Evolutionary conservation across 1,140 invertebrate genomes (phyloP).

Genomic region (Archegozetes longisetosus): DNA sequence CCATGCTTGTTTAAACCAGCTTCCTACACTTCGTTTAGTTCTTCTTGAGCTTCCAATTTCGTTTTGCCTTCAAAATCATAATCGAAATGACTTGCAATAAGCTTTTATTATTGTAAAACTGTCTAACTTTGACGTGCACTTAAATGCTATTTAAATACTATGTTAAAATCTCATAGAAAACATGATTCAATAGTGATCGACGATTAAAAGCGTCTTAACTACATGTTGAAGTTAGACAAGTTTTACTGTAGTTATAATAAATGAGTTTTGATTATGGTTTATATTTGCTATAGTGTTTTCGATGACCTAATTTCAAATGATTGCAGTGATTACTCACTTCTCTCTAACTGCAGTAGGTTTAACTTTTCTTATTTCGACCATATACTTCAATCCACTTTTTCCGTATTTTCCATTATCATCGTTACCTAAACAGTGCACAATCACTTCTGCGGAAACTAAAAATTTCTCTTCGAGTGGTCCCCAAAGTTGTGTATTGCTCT

Average conservation of each 20-base stretch:
- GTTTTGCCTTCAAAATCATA: not conserved
- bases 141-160: too few species aligned
- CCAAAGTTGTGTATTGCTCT: slow-evolving; percentile 16
- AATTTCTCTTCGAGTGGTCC: slow-evolving; percentile 15
- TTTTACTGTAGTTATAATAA: too few species aligned
- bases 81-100: not conserved
- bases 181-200: too few species aligned
- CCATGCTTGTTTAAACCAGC: slow-evolving; percentile 17
- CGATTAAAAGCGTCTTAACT: too few species aligned
- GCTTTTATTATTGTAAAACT: too few species aligned
- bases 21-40: slow-evolving; percentile 3
- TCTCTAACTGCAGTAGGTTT: not conserved
- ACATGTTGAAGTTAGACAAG: too few species aligned
- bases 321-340: slow-evolving; percentile 4
- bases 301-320: too few species aligned
- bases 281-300: too few species aligned
- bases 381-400: slow-evolving; percentile 13
- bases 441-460: slow-evolving; percentile 7
- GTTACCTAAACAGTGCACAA: slow-evolving; percentile 15
- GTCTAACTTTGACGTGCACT: too few species aligned
- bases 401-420: slow-evolving; percentile 1
- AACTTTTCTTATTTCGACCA: slow-evolving; percentile 14
- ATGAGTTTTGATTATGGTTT: too few species aligned
- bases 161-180: too few species aligned
- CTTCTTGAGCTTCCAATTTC: not conserved